Conservation (phyloP, 2,797 vertebrate species). For the Coracias cyanogaster region DNA sequence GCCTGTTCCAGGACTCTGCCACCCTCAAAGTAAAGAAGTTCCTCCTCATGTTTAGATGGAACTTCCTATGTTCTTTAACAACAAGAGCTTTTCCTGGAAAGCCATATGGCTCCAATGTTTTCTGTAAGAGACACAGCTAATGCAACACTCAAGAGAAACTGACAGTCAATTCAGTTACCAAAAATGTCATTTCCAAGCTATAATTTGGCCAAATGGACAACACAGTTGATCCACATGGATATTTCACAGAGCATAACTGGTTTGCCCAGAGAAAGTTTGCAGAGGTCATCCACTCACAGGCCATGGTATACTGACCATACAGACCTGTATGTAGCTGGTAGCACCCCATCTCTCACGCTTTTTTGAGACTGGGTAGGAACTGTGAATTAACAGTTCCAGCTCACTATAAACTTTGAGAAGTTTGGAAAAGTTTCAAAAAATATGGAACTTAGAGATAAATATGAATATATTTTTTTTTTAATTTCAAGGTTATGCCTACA, state of each 20-base stretch:
- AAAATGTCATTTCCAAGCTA: background rate
- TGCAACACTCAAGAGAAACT: background rate
- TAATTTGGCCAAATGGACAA: background rate
- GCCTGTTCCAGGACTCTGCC: no score
- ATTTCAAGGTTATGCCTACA: background rate
- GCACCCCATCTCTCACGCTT: background rate
- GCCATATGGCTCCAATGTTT: fast-evolving
- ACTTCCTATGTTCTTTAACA: background rate
- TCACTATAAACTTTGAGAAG: background rate
- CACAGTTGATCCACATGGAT: background rate
- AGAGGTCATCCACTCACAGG: background rate
- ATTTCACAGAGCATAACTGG: background rate
- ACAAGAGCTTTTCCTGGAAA: background rate
- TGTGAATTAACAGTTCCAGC: background rate
- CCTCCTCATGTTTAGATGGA: no score
- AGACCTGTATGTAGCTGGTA: background rate
- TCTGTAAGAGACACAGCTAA: background rate
- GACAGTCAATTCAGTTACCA: background rate
- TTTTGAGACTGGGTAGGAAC: background rate
- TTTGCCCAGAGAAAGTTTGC: background rate
- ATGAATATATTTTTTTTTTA: no score
- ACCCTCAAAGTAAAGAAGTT: no score
- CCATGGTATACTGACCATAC: no score
- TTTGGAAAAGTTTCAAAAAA: background rate
- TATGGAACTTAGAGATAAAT: background rate